Conservation (phyloP, 2,888 invertebrate genomes). For the Ctena decussata region DNA sequence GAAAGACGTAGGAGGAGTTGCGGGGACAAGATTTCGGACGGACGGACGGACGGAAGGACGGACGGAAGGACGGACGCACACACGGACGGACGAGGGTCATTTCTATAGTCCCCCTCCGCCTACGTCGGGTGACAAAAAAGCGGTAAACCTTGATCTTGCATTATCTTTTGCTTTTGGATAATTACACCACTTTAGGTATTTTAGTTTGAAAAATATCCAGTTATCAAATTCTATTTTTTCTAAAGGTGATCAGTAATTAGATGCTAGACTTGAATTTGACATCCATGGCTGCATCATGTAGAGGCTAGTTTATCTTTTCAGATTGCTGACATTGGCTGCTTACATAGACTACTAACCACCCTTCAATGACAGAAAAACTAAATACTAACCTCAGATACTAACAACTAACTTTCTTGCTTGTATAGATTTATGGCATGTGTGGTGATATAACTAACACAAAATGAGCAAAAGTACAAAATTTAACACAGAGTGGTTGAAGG, state of each 20-base stretch:
- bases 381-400: too few species aligned
- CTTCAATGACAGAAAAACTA: not conserved
- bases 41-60: too few species aligned
- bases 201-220: not conserved
- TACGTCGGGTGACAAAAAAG: too few species aligned
- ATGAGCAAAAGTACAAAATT: conserved; percentile 32
- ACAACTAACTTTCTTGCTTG: not conserved
- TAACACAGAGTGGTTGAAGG: conserved; percentile 33
- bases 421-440: not conserved
- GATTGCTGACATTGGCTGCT: not conserved
- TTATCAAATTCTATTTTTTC: not conserved
- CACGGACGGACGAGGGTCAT: too few species aligned
- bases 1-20: too few species aligned
- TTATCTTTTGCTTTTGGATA: not conserved
- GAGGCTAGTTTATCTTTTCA: not conserved
- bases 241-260: not conserved
- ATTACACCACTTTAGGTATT: not conserved
- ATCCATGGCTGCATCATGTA: not conserved
- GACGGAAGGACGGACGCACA: too few species aligned
- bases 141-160: not conserved
- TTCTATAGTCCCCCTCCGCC: too few species aligned
- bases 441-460: conserved; percentile 7
- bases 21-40: too few species aligned
- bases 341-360: not conserved
- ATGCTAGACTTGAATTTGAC: not conserved